Percentiles rank a stretch among this genome's conserved stretches.
These are phyloP conservation scores for Melipona quadrifasciata DNA, from an alignment of 1,140 invertebrate species.

Conservation along the genomic window DNA sequence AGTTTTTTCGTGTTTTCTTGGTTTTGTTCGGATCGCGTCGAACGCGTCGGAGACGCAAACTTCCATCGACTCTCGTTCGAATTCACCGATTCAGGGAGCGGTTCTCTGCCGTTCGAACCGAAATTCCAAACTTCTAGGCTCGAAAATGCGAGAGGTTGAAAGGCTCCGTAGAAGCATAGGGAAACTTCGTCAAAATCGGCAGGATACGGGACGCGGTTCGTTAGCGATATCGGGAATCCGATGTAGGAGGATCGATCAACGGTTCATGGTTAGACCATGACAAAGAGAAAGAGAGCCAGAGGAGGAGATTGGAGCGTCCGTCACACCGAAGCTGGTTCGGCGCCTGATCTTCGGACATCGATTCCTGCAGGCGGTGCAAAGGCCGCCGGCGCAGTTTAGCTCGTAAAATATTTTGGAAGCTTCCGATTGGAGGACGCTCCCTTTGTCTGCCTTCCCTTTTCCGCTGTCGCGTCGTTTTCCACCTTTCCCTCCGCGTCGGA, in stretches of 20 bases:
- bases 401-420: slow-evolving; percentile 76
- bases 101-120: not conserved
- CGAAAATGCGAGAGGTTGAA: too few relatives aligned
- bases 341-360: slow-evolving; percentile 62
- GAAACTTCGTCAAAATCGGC: too few relatives aligned
- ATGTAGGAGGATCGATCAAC: too few relatives aligned
- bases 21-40: too few relatives aligned
- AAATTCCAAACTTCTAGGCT: not conserved
- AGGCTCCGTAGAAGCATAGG: too few relatives aligned
- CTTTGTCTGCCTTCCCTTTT: slow-evolving; percentile 23
- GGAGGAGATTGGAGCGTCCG: not conserved
- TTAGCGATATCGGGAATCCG: not conserved
- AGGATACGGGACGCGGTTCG: too few relatives aligned
- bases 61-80: too few relatives aligned
- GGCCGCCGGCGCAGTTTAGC: slow-evolving; percentile 67
- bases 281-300: not conserved
- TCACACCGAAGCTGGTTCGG: not conserved
- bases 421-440: slow-evolving; percentile 68
- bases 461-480: not conserved
- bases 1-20: too few relatives aligned
- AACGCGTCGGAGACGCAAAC: too few relatives aligned
- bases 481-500: not conserved
- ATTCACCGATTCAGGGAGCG: too few relatives aligned
- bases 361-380: slow-evolving; percentile 47
- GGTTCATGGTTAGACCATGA: not conserved